phyloP scores from a whole-genome alignment of 1,140 invertebrate genomes.

The Dryas iulia region DNA sequence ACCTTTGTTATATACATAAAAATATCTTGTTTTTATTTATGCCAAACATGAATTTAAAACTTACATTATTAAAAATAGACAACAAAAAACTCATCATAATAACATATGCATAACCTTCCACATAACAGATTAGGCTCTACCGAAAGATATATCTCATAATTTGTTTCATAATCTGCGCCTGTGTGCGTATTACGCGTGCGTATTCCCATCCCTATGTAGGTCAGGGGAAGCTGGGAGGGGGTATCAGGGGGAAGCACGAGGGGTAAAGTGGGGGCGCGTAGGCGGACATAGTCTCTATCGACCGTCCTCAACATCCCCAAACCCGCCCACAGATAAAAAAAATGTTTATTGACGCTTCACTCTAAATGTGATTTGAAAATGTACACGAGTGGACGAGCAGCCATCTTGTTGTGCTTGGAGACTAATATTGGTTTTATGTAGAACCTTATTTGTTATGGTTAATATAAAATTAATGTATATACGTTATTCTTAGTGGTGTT shows the following conservation, averaged over 20 bases:
- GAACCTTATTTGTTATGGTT: background rate
- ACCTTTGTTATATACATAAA: too few species aligned
- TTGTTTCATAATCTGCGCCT: constrained; percentile 30
- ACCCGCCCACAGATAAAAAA: constrained; percentile 55
- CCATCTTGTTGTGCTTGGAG: constrained; percentile 13
- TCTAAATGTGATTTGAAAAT: constrained; percentile 29
- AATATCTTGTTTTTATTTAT: too few species aligned
- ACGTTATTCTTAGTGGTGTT: background rate
- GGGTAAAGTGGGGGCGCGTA: constrained; percentile 31
- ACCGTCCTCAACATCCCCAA: constrained; percentile 43
- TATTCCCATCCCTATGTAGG: constrained; percentile 58
- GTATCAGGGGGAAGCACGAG: constrained; percentile 7
- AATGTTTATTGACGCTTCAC: constrained; percentile 32
- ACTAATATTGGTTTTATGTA: background rate
- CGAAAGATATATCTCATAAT: constrained; percentile 16
- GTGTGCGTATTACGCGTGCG: constrained; percentile 43
- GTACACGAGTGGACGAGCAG: constrained; percentile 17
- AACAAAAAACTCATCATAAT: background rate
- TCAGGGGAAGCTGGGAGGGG: constrained; percentile 54
- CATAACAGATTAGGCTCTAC: constrained; percentile 14
- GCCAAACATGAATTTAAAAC: too few species aligned
- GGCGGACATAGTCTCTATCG: constrained; percentile 56
- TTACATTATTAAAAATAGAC: background rate
- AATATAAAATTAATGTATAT: too few species aligned
- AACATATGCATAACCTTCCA: constrained; percentile 1